Conservation (phyloP, 2,113 vertebrate species). For the Callorhinus ursinus region DNA sequence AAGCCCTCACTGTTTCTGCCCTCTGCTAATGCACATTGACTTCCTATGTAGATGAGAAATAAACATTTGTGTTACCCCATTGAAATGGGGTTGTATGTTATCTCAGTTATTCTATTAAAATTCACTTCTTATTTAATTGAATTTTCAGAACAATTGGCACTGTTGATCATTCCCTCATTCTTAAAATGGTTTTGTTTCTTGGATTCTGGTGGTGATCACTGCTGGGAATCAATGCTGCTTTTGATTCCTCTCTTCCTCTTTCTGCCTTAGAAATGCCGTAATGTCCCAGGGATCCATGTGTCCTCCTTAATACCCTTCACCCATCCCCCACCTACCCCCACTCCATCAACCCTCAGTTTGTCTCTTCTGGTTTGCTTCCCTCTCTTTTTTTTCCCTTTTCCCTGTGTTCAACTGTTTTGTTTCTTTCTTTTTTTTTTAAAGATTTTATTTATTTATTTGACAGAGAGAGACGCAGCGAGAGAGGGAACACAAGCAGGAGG, state of each 20-base stretch:
- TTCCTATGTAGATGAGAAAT: neutral
- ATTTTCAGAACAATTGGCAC: neutral
- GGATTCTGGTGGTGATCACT: neutral
- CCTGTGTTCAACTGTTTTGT: neutral
- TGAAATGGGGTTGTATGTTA: neutral
- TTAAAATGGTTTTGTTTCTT: neutral
- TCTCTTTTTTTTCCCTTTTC: neutral
- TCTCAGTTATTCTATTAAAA: neutral
- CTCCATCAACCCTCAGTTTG: neutral
- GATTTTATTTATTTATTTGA: too few relatives aligned
- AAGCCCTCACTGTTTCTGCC: neutral
- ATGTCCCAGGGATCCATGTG: neutral
- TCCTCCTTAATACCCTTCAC: neutral
- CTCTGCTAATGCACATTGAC: neutral
- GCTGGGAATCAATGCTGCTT: neutral
- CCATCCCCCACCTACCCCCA: neutral
- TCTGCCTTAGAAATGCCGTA: neutral
- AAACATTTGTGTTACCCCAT: neutral
- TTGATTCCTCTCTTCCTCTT: neutral
- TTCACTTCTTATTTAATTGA: neutral
- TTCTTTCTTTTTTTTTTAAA: too few relatives aligned
- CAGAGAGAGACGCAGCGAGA: too few relatives aligned
- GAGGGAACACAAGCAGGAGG: too few relatives aligned
- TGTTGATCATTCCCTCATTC: neutral
- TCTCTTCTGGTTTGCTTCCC: neutral